phyloP scores from a whole-genome alignment of 2,888 invertebrate genomes.

The Pollenia labialis region DNA sequence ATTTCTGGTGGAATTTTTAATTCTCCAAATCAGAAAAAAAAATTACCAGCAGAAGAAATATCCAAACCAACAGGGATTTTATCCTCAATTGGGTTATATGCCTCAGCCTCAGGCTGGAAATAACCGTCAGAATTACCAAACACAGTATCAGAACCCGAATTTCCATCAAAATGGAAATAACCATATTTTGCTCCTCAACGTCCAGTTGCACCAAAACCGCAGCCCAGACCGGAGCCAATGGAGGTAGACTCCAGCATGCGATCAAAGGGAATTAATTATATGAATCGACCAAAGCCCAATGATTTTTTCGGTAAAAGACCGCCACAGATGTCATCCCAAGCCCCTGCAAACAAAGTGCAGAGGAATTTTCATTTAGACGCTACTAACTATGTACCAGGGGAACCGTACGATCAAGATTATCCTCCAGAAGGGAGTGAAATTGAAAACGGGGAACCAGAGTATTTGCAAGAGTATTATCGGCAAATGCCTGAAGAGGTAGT shows the following conservation, averaged over 20 bases:
- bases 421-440: not conserved
- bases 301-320: constrained; percentile 34
- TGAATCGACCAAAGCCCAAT: constrained; percentile 15
- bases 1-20: too few relatives aligned
- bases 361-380: constrained; percentile 22
- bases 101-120: too few relatives aligned
- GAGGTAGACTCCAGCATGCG: constrained; percentile 4
- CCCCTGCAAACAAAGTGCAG: constrained; percentile 10
- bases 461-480: constrained; percentile 4
- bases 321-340: too few relatives aligned
- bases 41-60: too few relatives aligned
- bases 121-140: not conserved
- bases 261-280: constrained; percentile 19
- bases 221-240: constrained; percentile 47
- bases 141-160: not conserved
- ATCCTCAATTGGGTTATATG: too few relatives aligned
- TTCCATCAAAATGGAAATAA: not conserved
- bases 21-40: too few relatives aligned
- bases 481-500: not conserved
- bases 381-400: not conserved
- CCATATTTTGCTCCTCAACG: constrained; percentile 14
- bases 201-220: constrained; percentile 47
- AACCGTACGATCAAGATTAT: not conserved
- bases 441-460: not conserved
- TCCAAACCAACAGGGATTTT: too few relatives aligned